Conservation (phyloP, 2,888 invertebrate genomes). For the Eupithecia abbreviata region DNA sequence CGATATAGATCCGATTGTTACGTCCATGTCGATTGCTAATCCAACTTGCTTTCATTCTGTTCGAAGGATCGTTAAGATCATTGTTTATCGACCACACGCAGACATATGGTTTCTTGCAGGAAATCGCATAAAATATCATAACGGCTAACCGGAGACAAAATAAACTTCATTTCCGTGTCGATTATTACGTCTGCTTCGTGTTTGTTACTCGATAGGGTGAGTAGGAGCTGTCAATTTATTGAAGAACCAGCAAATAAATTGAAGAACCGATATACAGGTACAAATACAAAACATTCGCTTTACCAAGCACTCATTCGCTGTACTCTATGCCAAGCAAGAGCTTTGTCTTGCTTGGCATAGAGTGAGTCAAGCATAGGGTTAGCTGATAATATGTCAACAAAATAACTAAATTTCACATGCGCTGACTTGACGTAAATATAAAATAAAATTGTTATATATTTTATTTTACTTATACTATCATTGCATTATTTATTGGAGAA, state of each 20-base stretch:
- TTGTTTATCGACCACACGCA: slow-evolving; percentile 82
- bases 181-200: slow-evolving; percentile 45
- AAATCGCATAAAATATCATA: slow-evolving; percentile 77
- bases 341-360: too few relatives aligned
- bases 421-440: neutral
- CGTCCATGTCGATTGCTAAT: slow-evolving; percentile 71
- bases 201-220: slow-evolving; percentile 28
- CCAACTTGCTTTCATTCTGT: slow-evolving; percentile 74
- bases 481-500: neutral
- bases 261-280: neutral
- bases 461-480: too few relatives aligned
- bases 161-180: slow-evolving; percentile 45
- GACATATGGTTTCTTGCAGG: slow-evolving; percentile 77
- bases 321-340: neutral
- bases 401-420: neutral
- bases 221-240: neutral
- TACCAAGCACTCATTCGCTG: too few relatives aligned
- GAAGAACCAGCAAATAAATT: neutral
- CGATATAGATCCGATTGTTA: slow-evolving; percentile 70
- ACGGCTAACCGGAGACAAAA: slow-evolving; percentile 54
- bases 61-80: slow-evolving; percentile 74
- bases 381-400: neutral
- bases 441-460: neutral
- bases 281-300: neutral
- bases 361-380: neutral